phyloP scores from a whole-genome alignment of 2,888 invertebrate genomes.

The Platycheirus albimanus region DNA sequence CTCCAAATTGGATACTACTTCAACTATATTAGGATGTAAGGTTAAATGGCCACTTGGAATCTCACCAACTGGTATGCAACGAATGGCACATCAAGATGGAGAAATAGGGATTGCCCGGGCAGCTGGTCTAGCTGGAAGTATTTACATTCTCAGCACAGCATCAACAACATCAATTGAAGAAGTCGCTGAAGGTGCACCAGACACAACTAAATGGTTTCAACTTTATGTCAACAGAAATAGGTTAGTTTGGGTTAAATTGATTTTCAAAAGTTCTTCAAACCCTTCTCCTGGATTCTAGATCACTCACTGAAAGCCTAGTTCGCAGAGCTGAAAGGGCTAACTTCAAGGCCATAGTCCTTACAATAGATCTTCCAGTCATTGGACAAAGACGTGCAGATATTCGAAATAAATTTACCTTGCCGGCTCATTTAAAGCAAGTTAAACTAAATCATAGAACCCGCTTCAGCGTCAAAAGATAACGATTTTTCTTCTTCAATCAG shows the following conservation, averaged over 20 bases:
- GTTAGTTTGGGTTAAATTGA: constrained; percentile 80
- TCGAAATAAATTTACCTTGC: constrained; percentile 92
- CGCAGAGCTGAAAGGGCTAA: constrained; percentile 90
- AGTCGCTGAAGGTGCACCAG: constrained; percentile 89
- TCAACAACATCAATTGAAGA: constrained; percentile 95
- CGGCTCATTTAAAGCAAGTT: constrained; percentile 87
- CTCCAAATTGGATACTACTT: background rate
- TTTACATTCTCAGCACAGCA: constrained; percentile 93
- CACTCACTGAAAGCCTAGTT: constrained; percentile 88
- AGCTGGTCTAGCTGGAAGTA: constrained; percentile 88
- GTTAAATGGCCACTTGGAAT: background rate
- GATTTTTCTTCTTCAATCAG: constrained; percentile 81
- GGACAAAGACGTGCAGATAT: constrained; percentile 92
- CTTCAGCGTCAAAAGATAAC: background rate
- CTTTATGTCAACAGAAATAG: constrained; percentile 94
- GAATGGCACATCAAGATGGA: constrained; percentile 94
- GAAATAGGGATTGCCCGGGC: constrained; percentile 93
- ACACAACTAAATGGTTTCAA: constrained; percentile 94
- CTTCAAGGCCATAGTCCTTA: constrained; percentile 93
- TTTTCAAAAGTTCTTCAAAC: background rate
- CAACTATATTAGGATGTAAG: background rate
- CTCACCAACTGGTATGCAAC: constrained; percentile 83
- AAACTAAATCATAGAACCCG: background rate
- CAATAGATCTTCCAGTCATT: constrained; percentile 94
- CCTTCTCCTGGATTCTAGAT: background rate